These are phyloP conservation scores for Bucco capensis DNA, from an alignment of 2,113 vertebrate species.

Conservation along the genomic window DNA sequence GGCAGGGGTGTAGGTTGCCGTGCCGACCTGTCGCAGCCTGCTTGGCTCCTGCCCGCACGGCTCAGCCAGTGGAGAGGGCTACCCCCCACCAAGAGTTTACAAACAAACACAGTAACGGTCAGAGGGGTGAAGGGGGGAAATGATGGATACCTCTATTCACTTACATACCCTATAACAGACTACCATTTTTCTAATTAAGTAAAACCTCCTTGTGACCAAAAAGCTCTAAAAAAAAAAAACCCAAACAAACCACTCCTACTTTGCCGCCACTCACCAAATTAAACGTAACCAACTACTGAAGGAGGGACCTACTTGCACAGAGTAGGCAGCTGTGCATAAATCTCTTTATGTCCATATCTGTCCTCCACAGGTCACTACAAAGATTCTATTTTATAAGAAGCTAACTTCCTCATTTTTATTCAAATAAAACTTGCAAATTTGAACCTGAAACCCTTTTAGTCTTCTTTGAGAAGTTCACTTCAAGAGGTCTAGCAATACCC, in stretches of 20 bases:
- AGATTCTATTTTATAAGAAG: neutral
- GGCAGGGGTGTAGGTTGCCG: too few relatives aligned
- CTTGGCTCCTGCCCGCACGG: too few relatives aligned
- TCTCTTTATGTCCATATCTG: neutral
- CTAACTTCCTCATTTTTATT: neutral
- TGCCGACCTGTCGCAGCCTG: too few relatives aligned
- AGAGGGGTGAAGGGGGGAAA: too few relatives aligned
- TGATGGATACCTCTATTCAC: too few relatives aligned
- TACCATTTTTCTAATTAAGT: neutral
- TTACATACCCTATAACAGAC: too few relatives aligned
- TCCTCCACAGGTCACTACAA: neutral
- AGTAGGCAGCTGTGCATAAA: neutral
- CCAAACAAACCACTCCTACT: neutral
- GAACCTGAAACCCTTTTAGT: neutral
- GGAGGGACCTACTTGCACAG: neutral
- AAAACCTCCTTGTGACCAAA: neutral
- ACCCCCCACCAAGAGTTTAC: too few relatives aligned
- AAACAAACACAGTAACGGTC: too few relatives aligned
- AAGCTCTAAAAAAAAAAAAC: neutral
- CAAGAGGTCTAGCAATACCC: neutral
- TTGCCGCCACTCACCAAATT: neutral
- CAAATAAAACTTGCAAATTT: neutral
- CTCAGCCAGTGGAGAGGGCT: too few relatives aligned
- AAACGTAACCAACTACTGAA: neutral
- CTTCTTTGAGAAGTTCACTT: neutral